Base-by-base conservation (phyloP, 2,888 invertebrate species). In the Trichopoda pennipes region DNA sequence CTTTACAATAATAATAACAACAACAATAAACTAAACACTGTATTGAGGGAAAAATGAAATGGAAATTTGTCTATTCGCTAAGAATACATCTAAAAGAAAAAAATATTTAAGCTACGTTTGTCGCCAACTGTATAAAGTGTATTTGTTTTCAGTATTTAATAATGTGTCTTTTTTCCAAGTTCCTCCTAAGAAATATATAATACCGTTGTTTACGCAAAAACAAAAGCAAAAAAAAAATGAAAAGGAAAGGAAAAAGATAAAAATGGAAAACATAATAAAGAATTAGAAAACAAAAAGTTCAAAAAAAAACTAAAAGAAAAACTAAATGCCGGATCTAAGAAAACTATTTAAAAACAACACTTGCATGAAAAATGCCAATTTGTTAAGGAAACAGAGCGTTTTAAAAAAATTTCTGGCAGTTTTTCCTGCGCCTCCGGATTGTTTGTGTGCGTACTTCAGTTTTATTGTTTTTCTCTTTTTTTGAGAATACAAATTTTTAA, bases 381-480 rank as follows among this genome's bases (percentile, higher is more conserved):
- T 84, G 81, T 60, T 75, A 69, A 81, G 84, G 78, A 84, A 84
- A 69, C 77, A 77, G 82, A 80, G 83, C 77, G 84, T 82, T 82
- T 80, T 72, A 55, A 3, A 21, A 61, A 49, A 72, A 64, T 49
- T 70, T 66, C 66, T 14, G 21, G 53, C 63, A 75, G 69, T 72
- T 75, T 56, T 64, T 72, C 80, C 75, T 72, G 70, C 75, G 73
- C 73, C 80, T 68, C 38, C 51, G 23, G 28, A 68, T 49, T 74
- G 19, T 63, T 16, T 55, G 42, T 55, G 42, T 55, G 53, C 42
- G 47, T 77, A 77, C 69, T 69, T 77, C 16, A 61, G 44, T 47
- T 60, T 28, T 68, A 28, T 23, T 44, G 10, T 58, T 42, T 53
- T 60, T 32, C 44, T 53, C 35, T 55, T 47, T 76, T 69, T 28